These are phyloP conservation scores for Nyctereutes procyonoides DNA, from an alignment of 2,113 vertebrate species.

Conservation along the genomic window DNA sequence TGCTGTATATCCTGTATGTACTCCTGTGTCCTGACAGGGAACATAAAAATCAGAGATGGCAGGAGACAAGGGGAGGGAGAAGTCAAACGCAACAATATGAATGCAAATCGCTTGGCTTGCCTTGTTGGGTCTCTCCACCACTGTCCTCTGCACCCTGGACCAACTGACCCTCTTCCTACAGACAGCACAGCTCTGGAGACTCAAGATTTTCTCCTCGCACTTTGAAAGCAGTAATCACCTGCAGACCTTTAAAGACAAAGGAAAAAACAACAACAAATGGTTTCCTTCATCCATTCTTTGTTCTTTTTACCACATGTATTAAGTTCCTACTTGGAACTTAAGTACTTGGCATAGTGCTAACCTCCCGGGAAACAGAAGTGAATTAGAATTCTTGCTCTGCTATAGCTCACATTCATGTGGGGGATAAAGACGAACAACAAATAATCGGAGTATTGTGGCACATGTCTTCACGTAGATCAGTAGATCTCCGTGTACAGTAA, in stretches of 20 bases:
- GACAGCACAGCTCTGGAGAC: not conserved
- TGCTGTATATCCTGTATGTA: constrained; percentile 69
- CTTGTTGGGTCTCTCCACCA: not conserved
- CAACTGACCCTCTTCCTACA: not conserved
- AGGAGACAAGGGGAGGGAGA: constrained; percentile 62
- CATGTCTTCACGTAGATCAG: not conserved
- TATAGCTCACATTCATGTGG: not conserved
- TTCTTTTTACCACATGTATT: not conserved
- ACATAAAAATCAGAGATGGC: constrained; percentile 78
- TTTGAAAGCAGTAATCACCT: constrained; percentile 15
- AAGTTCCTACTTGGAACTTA: not conserved
- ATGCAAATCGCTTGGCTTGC: constrained; percentile 35
- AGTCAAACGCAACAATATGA: not conserved
- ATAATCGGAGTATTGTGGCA: not conserved
- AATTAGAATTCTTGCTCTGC: not conserved
- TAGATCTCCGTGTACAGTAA: not conserved
- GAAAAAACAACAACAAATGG: constrained; percentile 4
- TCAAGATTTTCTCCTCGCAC: constrained; percentile 29
- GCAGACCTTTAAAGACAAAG: constrained; percentile 34
- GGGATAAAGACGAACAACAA: not conserved
- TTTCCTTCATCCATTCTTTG: not conserved
- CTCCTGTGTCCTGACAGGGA: constrained; percentile 75
- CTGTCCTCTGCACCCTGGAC: not conserved
- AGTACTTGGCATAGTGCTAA: not conserved
- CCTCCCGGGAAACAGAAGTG: not conserved